phyloP scores from a whole-genome alignment of 2,113 vertebrate species.

The Forbesichthys agassizii region DNA sequence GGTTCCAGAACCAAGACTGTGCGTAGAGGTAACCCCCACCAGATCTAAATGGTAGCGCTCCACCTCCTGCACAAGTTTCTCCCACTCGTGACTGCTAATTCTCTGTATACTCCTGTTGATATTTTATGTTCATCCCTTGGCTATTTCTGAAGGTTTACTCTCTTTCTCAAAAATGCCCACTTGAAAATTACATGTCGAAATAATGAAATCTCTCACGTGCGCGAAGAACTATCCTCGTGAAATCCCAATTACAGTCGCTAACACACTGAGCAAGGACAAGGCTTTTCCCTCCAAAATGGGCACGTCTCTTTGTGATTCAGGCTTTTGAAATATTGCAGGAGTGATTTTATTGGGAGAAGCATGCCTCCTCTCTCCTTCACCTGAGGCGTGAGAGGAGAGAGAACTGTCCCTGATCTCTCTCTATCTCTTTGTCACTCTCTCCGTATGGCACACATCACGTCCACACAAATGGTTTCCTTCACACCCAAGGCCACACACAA shows the following conservation, averaged over 20 bases:
- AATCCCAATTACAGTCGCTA: background rate
- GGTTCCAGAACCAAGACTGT: no score
- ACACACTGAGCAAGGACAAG: conserved; percentile 11
- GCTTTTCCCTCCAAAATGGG: conserved; percentile 13
- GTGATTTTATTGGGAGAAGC: conserved; percentile 28
- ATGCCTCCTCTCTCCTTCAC: conserved; percentile 24
- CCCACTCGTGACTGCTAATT: no score
- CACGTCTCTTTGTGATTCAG: conserved; percentile 7
- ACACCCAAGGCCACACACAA: conserved; percentile 46
- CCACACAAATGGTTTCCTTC: conserved; percentile 26
- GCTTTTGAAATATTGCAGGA: conserved; percentile 31
- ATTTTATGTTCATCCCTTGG: no score
- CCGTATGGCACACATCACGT: conserved; percentile 26
- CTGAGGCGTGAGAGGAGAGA: conserved; percentile 9
- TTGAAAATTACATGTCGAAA: no score
- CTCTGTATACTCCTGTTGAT: no score
- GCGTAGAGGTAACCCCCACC: no score
- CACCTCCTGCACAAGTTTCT: no score
- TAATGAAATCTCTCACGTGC: background rate
- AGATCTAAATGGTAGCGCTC: no score
- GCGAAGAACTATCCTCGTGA: background rate
- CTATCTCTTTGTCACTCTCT: conserved; percentile 17
- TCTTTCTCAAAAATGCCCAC: conserved; percentile 1
- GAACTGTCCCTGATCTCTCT: background rate
- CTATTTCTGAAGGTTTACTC: conserved; percentile 2